phyloP scores from a whole-genome alignment of 2,797 vertebrate species.

The Semaprochilodus insignis region DNA sequence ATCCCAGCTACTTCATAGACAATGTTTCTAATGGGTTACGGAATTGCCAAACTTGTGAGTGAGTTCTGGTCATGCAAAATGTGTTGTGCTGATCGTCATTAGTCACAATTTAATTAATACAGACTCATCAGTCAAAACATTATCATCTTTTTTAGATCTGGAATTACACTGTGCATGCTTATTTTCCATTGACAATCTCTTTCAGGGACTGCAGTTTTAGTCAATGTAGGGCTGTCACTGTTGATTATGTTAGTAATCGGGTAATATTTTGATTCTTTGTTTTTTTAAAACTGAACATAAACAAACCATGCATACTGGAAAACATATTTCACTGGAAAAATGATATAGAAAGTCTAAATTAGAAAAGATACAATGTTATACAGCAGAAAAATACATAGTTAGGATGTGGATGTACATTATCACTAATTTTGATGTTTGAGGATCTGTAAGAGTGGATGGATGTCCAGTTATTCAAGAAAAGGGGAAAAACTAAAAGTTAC shows the following conservation, averaged over 20 bases:
- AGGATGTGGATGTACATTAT: too few species aligned
- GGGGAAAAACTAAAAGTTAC: too few species aligned
- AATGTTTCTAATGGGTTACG: not conserved
- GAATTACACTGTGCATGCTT: constrained; percentile 6
- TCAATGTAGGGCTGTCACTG: not conserved
- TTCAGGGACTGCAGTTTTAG: not conserved
- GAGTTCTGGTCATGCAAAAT: not conserved
- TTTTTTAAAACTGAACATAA: too few species aligned
- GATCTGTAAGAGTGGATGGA: too few species aligned
- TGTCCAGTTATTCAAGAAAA: too few species aligned
- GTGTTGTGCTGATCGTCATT: not conserved
- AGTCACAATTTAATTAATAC: not conserved
- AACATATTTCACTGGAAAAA: too few species aligned
- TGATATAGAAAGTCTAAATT: too few species aligned
- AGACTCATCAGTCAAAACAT: not conserved
- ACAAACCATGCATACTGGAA: too few species aligned
- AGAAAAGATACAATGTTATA: too few species aligned
- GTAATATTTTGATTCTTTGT: not conserved
- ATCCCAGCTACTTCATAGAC: not conserved
- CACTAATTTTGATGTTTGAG: too few species aligned
- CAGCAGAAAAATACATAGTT: too few species aligned
- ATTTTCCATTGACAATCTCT: not conserved
- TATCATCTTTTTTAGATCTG: not conserved
- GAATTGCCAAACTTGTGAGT: not conserved
- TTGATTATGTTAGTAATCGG: not conserved